Evolutionary conservation across 2,888 invertebrate genomes (phyloP), one percentile per base, ranked within the genome.

Genomic region (Nomada hirtipes): DNA sequence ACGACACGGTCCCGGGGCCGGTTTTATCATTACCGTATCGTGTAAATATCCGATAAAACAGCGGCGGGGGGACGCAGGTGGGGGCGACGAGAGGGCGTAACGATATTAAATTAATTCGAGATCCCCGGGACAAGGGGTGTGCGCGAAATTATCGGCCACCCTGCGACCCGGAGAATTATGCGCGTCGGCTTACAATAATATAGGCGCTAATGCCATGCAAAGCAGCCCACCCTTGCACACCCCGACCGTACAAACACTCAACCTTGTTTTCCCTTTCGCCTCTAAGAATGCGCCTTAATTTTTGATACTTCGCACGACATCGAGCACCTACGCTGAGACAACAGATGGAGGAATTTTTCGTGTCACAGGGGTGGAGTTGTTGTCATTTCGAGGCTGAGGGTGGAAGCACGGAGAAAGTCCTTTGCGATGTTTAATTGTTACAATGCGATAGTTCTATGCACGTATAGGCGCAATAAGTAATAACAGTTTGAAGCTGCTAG

Each of bases 141-240:
- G 61, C 60, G 59, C 11, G 73, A 79, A 74, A 79, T 86, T 53
- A 76, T 70, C 67, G 55, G 61, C 70, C 77, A n/a, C 44, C 52
- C 52, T 44, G 50, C 60, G 11, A 20, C 36, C 11, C 4, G 50
- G 89, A 88, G 89, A 91, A 91, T 92, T 91, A 92, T 91, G 89
- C 89, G 90, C 91, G 91, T 86, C 90, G 86, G 92, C 92, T 92
- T 93, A 92, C 89, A 92, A 93, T 92, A 92, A 93, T 91, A 92
- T 90, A 84, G 84, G 91, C 72, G 82, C 89, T 92, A 92, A 93
- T 92, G 91, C 92, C 87, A 91, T 92, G 92, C 91, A 92, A 91
- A 92, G 90, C 84, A 81, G 79, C 73, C 50, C 55, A 4, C 52
- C 42, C 55, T 55, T 23, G 4, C 52, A 23, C 76, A 15, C 42